These are phyloP conservation scores for Dreissena rostriformis DNA, from an alignment of 1,140 invertebrate species.

Conservation along the genomic window DNA sequence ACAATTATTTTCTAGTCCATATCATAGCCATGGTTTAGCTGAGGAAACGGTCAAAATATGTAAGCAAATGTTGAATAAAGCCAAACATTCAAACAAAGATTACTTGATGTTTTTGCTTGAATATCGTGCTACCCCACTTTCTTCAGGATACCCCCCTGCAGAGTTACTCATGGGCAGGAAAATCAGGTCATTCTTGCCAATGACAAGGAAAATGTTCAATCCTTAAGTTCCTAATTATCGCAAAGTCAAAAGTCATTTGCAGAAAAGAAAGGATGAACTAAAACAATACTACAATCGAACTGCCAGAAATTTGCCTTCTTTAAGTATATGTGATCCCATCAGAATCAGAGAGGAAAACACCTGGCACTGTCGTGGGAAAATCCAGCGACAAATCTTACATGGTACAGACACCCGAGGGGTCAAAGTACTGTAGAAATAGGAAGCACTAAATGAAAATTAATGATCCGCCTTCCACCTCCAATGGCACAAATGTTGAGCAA, in stretches of 20 bases:
- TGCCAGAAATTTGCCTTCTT: not conserved
- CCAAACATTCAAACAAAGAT: too few relatives aligned
- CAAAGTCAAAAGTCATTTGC: not conserved
- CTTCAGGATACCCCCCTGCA: not conserved
- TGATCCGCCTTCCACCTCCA: not conserved
- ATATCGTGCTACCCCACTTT: slow-evolving; percentile 15
- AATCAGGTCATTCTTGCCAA: not conserved
- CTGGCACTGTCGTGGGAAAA: slow-evolving; percentile 15
- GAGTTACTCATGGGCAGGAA: not conserved
- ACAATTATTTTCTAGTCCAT: too few relatives aligned
- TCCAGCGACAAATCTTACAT: slow-evolving; percentile 20
- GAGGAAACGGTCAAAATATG: too few relatives aligned
- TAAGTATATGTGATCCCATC: not conserved
- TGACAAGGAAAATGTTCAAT: not conserved
- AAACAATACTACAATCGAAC: slow-evolving; percentile 25
- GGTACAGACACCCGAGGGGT: slow-evolving; percentile 7
- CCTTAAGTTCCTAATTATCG: not conserved
- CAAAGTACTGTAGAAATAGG: slow-evolving; percentile 19
- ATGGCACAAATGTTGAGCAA: too few relatives aligned
- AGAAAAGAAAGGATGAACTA: not conserved
- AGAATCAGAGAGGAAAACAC: slow-evolving; percentile 10
- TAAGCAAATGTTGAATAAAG: too few relatives aligned
- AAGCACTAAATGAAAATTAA: slow-evolving; percentile 13
- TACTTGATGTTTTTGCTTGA: slow-evolving; percentile 20
- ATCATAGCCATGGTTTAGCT: too few relatives aligned